Evolutionary conservation across 2,113 vertebrate genomes (phyloP), one percentile per base, ranked within the genome.

Genomic region (Cyanoramphus novaezelandiae): DNA sequence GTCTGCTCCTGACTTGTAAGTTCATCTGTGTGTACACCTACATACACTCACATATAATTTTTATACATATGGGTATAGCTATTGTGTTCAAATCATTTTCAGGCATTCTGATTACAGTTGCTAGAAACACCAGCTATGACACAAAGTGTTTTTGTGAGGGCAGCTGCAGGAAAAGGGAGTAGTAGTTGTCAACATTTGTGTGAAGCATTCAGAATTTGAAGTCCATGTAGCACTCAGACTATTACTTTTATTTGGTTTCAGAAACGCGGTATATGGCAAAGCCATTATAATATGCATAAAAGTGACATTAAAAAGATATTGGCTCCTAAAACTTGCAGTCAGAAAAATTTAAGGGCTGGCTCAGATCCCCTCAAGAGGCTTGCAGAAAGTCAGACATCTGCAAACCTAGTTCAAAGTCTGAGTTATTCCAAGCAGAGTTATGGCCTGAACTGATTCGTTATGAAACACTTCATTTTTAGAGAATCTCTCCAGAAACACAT

Each of bases 1-100:
- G 18, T 39, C 7, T 72, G 4, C 14, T 49, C 17, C 53, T 71
- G 47, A 62, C 39, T 43, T 10, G 17, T 29, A 84, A 50, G 11
- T 52, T 5, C 1, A 0, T 7, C 0, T 13, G 25, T 63, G 43
- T 64, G 33, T 41, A 46, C 37, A 1, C 23, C 8, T 23, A 13
- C 9, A 28, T 10, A 13, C 2, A 47, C 1, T 12, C 14, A 24
- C 11, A 25, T 8, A 27, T 2, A 67, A 1, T 10, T 60, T 35
- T 70, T 63, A 64, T 37, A 46, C 5, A 65, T 6, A 14, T 18
- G 2, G 3, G 3, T 55, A 47, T 19, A 72, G 9, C 13, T 68
- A 12, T 29, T 60, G 19, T 39, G 29, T 21, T 65, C n/a, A 77
- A 53, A 53, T 70, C 39, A 35, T 46, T 78, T n/a, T 83, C 25